These are phyloP conservation scores for Aplocera efformata DNA, from an alignment of 2,888 invertebrate species.

Conservation along the genomic window DNA sequence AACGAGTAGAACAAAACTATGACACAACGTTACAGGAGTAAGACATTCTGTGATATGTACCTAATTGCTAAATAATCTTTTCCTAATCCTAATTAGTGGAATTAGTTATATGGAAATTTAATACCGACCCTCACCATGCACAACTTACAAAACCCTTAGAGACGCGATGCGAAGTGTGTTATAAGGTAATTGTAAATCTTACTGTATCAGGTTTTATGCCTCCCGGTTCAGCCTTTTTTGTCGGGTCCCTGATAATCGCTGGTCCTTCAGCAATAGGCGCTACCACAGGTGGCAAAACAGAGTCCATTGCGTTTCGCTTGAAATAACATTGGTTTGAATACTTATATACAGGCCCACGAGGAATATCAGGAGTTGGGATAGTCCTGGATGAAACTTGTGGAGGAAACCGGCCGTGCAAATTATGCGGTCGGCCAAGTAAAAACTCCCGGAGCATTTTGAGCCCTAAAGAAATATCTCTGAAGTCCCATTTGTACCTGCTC, in stretches of 20 bases:
- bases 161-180: no score
- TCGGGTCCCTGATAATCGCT: conserved; percentile 31
- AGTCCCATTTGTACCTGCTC: conserved; percentile 32
- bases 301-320: conserved; percentile 41
- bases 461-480: conserved; percentile 51
- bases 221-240: conserved; percentile 30
- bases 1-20: no score
- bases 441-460: conserved; percentile 51
- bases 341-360: conserved; percentile 51
- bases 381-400: conserved; percentile 50
- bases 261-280: conserved; percentile 57
- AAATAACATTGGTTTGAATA: conserved; percentile 55
- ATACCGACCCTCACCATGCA: no score
- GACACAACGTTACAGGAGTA: no score
- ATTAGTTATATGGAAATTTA: no score
- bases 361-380: conserved; percentile 55
- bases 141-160: no score
- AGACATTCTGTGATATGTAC: no score
- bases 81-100: no score
- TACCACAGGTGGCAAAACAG: conserved; percentile 61
- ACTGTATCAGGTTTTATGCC: conserved; percentile 42
- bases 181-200: conserved; percentile 22
- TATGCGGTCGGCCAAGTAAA: conserved; percentile 55
- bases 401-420: conserved; percentile 50
- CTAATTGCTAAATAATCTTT: no score